These are phyloP conservation scores for Drosophila heteroneura DNA, from an alignment of 2,888 invertebrate genomes.

Conservation along the genomic window DNA sequence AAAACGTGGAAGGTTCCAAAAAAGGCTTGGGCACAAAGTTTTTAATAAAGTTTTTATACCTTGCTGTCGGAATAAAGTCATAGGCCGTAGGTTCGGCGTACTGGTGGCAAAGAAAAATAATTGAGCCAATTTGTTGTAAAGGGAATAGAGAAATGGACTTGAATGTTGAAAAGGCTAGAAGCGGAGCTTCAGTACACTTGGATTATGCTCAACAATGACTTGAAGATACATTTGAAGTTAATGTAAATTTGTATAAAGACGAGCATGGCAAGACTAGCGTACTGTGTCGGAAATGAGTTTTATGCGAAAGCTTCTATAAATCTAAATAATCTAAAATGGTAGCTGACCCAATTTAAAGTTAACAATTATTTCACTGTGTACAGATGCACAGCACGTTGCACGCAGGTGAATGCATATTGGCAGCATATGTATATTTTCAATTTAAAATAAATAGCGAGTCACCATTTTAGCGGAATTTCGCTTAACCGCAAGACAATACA, in stretches of 20 bases:
- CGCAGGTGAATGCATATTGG: neutral
- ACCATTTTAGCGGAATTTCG: conserved; percentile 14
- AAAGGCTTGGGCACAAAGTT: conserved; percentile 77
- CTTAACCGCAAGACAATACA: conserved; percentile 28
- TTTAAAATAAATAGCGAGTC: conserved; percentile 6
- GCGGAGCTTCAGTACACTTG: neutral
- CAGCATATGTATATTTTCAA: conserved; percentile 17
- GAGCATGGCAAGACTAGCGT: neutral
- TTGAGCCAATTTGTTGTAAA: conserved; percentile 77
- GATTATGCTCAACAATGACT: conserved; percentile 3
- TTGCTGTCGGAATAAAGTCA: conserved; percentile 33
- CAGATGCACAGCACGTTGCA: neutral
- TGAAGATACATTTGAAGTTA: conserved; percentile 3
- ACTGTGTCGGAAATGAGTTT: neutral
- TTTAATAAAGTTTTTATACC: conserved; percentile 81
- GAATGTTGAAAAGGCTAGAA: conserved; percentile 21
- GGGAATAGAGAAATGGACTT: conserved; percentile 50
- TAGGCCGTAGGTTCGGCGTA: conserved; percentile 9
- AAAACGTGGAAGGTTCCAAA: conserved; percentile 33
- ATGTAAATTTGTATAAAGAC: neutral
- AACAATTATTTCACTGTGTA: neutral
- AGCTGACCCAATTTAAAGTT: neutral
- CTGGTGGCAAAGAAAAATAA: conserved; percentile 60
- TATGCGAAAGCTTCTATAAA: neutral
- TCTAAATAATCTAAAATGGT: neutral